Evolutionary conservation across 2,888 invertebrate species (phyloP), one percentile per base, ranked within the genome.

Genomic region (Pristionchus maxplancki): DNA sequence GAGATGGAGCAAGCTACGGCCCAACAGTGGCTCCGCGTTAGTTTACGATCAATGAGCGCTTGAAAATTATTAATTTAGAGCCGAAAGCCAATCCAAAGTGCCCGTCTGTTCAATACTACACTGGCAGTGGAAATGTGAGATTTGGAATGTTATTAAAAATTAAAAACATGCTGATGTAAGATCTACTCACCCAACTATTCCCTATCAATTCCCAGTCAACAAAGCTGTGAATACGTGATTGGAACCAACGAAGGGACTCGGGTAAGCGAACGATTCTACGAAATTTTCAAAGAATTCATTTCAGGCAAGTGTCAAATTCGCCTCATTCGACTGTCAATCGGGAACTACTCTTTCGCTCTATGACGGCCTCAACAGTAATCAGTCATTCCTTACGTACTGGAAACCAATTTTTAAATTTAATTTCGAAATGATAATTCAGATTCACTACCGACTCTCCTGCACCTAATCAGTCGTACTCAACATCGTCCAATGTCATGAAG

Each of bases 181-280:
- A 67, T 44, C 48, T 86, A 48, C 86, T 71, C 86, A 1, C 86
- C 86, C 9, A 86, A 71, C 67, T 86, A 86, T 71, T 71, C 86
- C 4, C 50, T 71, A 20, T 86, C 86, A 1, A 71, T 71, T 44
- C 64, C 64, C 15, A 13, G 62, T n/a, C 44, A 44, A 40, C 71
- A 74, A 28, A 74, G 5, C 5, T 78, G 78, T 20, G 78, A 78
- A n/a, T 78, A 78, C 78, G 44, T 44, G 8, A 24, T 78, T 6
- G 78, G 44, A 78, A 78, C 78, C 0, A 24, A 9, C 0, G 78
- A 78, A n/a, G 78, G 78, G 44, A 78, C 78, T n/a, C n/a, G n/a
- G 78, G 78, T 78, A 64, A 64, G 64, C 44, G 44, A 58, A 58
- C 58, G 15, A 58, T 11, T 58, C 24, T 6, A 20, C 4, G 4